Evolutionary conservation across 2,797 vertebrate species (phyloP).

Genomic region (Hydrophis major): DNA sequence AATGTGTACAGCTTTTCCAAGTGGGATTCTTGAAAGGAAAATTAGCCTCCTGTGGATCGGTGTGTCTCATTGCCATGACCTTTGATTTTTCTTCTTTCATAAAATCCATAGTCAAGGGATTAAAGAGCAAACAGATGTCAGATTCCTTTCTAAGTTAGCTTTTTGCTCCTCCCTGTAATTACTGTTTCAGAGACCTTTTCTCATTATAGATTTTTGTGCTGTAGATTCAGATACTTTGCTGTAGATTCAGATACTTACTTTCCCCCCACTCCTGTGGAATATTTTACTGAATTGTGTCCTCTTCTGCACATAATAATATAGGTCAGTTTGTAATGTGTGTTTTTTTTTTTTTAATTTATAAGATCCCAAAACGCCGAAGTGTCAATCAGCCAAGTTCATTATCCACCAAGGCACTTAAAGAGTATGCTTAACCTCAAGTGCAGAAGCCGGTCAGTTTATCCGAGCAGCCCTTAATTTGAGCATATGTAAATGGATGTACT

Average conservation of each 20-base stretch:
- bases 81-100: slow-evolving; percentile 19
- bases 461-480: slow-evolving; percentile 15
- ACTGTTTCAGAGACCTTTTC: not conserved
- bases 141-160: not conserved
- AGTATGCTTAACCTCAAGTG: slow-evolving; percentile 2
- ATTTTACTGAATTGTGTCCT: slow-evolving; percentile 38
- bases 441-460: not conserved
- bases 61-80: slow-evolving; percentile 1
- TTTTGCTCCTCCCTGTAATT: not conserved
- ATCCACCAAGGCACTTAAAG: not conserved
- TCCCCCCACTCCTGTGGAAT: not conserved
- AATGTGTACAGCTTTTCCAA: not conserved
- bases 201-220: not conserved
- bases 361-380: slow-evolving; percentile 17
- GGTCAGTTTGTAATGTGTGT: not conserved
- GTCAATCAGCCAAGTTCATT: not conserved
- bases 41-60: not conserved
- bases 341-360: slow-evolving; percentile 27
- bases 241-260: not conserved
- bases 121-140: slow-evolving; percentile 2
- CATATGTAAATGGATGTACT: slow-evolving; percentile 12
- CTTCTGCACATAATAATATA: slow-evolving; percentile 40
- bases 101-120: slow-evolving; percentile 8
- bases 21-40: not conserved
- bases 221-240: not conserved